Evolutionary conservation across 2,797 vertebrate genomes (phyloP).

Genomic region (Pantherophis alleghaniensis): DNA sequence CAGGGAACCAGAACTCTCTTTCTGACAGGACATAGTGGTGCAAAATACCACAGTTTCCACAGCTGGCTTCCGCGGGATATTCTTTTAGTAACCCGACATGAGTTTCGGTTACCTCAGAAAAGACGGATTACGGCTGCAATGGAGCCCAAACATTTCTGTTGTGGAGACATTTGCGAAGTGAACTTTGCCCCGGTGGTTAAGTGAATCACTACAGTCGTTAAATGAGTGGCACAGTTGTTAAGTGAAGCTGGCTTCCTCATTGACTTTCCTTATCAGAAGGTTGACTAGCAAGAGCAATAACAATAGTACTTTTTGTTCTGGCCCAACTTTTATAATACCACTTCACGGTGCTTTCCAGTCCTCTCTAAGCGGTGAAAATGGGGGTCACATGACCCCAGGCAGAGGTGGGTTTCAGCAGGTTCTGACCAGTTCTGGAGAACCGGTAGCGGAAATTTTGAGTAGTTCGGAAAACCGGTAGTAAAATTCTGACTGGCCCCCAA

Average conservation of each 20-base stretch:
- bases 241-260: neutral
- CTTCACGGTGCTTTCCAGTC: too few species aligned
- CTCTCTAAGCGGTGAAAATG: neutral
- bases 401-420: too few species aligned
- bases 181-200: neutral
- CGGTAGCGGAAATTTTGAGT: too few species aligned
- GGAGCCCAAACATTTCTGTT: neutral
- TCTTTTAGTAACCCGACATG: constrained; percentile 12
- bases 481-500: too few species aligned
- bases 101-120: neutral
- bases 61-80: accelerated
- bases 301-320: too few species aligned
- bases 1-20: too few species aligned
- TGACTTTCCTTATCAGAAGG: neutral
- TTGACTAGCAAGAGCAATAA: neutral
- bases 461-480: too few species aligned
- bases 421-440: too few species aligned
- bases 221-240: neutral
- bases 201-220: neutral
- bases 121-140: accelerated
- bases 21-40: neutral
- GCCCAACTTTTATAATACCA: too few species aligned
- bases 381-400: neutral
- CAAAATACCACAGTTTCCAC: constrained; percentile 7
- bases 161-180: neutral